phyloP scores from a whole-genome alignment of 2,113 vertebrate species.

The Peromyscus leucopus region DNA sequence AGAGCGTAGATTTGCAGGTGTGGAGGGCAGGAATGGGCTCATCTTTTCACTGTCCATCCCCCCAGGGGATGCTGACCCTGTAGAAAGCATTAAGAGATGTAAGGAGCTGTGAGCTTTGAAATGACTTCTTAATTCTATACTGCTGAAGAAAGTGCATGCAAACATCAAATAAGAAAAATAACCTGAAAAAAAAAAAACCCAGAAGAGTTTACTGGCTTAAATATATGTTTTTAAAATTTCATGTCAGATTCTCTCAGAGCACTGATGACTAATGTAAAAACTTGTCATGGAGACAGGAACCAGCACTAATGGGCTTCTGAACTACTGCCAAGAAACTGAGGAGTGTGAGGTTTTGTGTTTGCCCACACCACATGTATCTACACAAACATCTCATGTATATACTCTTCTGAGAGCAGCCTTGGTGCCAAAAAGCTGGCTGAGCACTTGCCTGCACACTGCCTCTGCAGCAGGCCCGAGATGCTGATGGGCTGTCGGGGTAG shows the following conservation, averaged over 20 bases:
- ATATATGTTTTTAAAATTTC: neutral
- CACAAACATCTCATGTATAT: neutral
- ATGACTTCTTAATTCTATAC: neutral
- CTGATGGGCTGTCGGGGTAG: constrained; percentile 82
- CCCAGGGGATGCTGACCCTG: constrained; percentile 75
- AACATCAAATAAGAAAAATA: neutral
- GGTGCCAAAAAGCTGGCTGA: neutral
- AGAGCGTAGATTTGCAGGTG: fast-evolving
- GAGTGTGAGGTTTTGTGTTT: neutral
- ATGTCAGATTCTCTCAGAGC: neutral
- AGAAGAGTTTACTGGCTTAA: neutral
- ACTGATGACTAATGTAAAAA: neutral
- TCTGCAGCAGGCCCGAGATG: constrained; percentile 84
- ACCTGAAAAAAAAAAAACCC: neutral
- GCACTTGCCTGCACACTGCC: constrained; percentile 83
- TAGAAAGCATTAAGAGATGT: constrained; percentile 16
- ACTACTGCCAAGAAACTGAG: neutral
- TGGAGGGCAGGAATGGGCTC: neutral
- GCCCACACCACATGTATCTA: neutral
- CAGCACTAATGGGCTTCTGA: too few species aligned
- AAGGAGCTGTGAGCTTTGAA: neutral
- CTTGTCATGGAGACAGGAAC: neutral
- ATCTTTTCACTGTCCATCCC: constrained; percentile 49
- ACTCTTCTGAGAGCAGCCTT: neutral
- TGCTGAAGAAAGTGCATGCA: neutral